Evolutionary conservation across 2,113 vertebrate genomes (phyloP), one percentile per base, ranked within the genome.

Genomic region (Oenanthe melanoleuca): DNA sequence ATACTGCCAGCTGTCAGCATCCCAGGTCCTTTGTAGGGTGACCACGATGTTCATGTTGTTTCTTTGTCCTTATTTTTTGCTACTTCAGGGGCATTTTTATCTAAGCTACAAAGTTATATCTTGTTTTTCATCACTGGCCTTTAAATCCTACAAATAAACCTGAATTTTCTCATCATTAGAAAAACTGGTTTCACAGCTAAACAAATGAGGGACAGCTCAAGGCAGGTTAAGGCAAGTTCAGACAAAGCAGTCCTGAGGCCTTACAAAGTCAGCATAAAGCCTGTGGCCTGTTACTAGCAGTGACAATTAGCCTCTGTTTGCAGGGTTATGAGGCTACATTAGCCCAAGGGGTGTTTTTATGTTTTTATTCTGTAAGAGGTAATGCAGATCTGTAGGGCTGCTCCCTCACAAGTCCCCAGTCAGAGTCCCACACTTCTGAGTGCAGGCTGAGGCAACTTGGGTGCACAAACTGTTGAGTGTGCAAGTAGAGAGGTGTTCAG

Each of bases 201-300:
- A 64, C 29, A 75, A 82, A 67, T 0, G 0, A 83, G 26, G 13
- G 25, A 40, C 53, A 75, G 44, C 57, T 82, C 0, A 0, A 52
- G 50, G 37, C 71, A 95, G 24, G 31, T 77, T 77, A 69, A 84
- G 52, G 44, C 59, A 91, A 88, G 59, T 86, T 91, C 50, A 78
- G 64, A 77, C 60, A 78, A 66, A 88, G 72, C 50, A 92, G 15
- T 56, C n/a, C 57, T 53, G 65, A 59, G 60, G 45, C 73, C 45
- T 69, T 49, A 28, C 24, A 25, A n/a, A 71, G 52, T 70, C 73
- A 80, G 59, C 28, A 53, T 7, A 65, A 77, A 61, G 83, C n/a
- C 67, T 31, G 28, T 21, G 55, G 71, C 55, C n/a, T 70, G 44
- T 22, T 80, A 18, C 69, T 49, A 56, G n/a, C n/a, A n/a, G n/a